phyloP scores from a whole-genome alignment of 1,140 invertebrate species.

The Octopus sinensis region DNA sequence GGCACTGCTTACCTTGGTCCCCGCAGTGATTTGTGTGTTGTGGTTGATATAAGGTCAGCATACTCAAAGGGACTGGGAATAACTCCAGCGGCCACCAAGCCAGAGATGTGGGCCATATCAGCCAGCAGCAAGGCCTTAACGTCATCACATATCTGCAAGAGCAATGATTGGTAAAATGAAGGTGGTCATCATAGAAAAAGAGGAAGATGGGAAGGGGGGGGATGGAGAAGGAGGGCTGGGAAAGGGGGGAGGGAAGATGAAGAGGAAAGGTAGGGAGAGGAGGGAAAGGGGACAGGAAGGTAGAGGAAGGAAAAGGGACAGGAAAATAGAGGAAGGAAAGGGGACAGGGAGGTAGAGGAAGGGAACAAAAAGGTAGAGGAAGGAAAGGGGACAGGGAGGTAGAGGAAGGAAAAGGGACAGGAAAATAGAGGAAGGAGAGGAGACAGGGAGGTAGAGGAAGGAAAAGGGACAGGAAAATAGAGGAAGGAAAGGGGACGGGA shows the following conservation, averaged over 20 bases:
- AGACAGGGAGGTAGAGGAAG: no score
- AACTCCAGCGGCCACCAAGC: constrained; percentile 81
- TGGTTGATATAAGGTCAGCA: constrained; percentile 89
- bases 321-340: neutral
- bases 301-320: no score
- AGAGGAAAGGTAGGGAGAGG: neutral
- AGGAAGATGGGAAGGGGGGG: neutral
- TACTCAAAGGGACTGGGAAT: constrained; percentile 88
- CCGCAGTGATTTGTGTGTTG: constrained; percentile 91
- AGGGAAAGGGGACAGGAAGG: neutral
- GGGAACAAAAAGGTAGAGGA: neutral
- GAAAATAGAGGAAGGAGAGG: no score
- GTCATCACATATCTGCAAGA: constrained; percentile 73
- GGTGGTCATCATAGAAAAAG: neutral
- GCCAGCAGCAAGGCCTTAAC: constrained; percentile 82
- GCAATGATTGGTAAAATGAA: neutral
- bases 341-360: neutral
- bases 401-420: no score
- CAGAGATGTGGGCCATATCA: constrained; percentile 94
- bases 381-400: no score
- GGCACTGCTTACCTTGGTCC: constrained; percentile 66
- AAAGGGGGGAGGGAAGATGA: neutral
- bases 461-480: no score
- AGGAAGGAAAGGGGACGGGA: no score
- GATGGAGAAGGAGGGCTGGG: neutral